phyloP scores from a whole-genome alignment of 2,113 vertebrate genomes.

The Saccopteryx bilineata region DNA sequence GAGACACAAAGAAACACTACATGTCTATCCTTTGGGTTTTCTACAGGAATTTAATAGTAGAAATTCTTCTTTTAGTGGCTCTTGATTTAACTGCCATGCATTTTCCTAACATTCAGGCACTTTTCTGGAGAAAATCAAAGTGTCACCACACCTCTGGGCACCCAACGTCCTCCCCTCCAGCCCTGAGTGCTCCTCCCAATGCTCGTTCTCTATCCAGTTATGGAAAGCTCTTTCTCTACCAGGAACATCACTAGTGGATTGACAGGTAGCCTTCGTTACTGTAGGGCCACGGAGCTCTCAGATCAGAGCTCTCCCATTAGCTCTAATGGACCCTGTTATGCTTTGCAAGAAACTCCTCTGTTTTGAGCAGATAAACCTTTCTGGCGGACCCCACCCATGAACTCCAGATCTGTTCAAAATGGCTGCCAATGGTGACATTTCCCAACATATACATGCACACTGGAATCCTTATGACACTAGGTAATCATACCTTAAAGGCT shows the following conservation, averaged over 20 bases:
- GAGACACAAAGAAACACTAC: background rate
- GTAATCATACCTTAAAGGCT: background rate
- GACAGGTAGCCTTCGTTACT: background rate
- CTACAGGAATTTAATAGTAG: background rate
- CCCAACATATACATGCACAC: background rate
- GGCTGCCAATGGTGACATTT: background rate
- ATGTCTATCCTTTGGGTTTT: background rate
- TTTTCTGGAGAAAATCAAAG: background rate
- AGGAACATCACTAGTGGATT: background rate
- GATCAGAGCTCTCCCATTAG: background rate
- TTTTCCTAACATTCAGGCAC: background rate
- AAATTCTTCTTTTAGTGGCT: background rate
- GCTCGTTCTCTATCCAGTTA: background rate
- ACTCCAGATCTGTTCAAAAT: background rate
- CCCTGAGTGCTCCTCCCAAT: background rate
- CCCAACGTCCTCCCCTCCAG: background rate
- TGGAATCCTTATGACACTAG: background rate
- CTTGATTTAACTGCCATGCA: background rate
- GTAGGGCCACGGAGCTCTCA: background rate
- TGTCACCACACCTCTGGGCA: background rate
- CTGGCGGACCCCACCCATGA: background rate
- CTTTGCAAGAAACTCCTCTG: background rate
- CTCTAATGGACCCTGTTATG: background rate
- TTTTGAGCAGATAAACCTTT: conserved; percentile 12
- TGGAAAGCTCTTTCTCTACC: background rate